Base-by-base conservation (phyloP, 2,797 vertebrate genomes). In the Darevskia nairensis region DNA sequence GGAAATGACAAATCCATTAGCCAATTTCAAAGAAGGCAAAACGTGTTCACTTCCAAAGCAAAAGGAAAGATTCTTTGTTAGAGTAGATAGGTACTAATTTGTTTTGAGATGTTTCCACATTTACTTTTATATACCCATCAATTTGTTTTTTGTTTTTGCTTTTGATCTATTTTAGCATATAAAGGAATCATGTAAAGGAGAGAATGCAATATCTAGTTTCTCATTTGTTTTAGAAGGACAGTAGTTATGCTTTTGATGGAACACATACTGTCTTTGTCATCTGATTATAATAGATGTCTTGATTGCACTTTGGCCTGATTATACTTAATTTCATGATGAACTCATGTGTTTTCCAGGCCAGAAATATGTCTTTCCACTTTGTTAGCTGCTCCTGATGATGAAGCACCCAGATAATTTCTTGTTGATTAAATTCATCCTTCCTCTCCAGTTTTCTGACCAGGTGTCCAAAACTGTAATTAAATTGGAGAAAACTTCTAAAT, bases 391-490 rank as follows among this genome's bases (percentile, higher is more conserved):
- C 46, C 85, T 90, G 89, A 89, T 94, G 93, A 93, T 92, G 85
- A 93, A 95, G 88, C 69, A 93, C 84, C 86, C 92, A 81, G 86
- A 91, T 88, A 94, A 94, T 88, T 92, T 68, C 80, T 90, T 92
- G 89, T 89, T 93, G 92, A 91, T 94, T 95, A 91, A 93, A 95
- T 92, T 92, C 41, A 71, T 90, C 87, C 78, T 82, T 93, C 61
- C 80, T 92, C 88, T 90, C 80, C 64, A 80, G 50, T 68, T 83
- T 83, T 92, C 75, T 85, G 89, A 91, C 91, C 85, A 90, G 72
- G 82, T 92, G 77, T 90, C 78, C 80, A 86, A 94, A 93, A 84
- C 25, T 88, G 41, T 90, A 93, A 94, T 93, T 92, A 93, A 90
- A 91, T 91, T 39, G 84, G n/a, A 93, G 91, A 93, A 46, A 92